phyloP scores from a whole-genome alignment of 2,888 invertebrate genomes.

The Dermolepida albohirtum region DNA sequence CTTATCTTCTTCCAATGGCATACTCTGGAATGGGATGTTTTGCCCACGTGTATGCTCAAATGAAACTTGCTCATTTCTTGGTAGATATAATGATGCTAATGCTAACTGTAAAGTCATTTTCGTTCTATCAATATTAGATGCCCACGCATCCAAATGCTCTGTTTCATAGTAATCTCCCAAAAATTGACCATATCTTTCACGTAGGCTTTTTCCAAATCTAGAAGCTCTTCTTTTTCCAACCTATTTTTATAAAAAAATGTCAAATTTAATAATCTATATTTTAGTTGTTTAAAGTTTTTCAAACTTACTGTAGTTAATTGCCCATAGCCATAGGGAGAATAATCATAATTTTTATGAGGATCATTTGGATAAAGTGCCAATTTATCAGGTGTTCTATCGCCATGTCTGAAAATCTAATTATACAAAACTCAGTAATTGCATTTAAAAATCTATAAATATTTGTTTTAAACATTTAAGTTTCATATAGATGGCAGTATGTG shows the following conservation, averaged over 20 bases:
- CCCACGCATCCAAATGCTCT: constrained; percentile 18
- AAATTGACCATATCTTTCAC: constrained; percentile 22
- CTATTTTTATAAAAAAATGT: background rate
- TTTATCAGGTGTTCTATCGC: constrained; percentile 36
- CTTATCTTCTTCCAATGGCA: constrained; percentile 18
- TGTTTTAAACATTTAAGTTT: no score
- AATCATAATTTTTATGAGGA: constrained; percentile 19
- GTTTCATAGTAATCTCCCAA: constrained; percentile 20
- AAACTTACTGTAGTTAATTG: constrained; percentile 36
- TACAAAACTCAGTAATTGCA: no score
- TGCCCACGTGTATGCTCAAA: constrained; percentile 32
- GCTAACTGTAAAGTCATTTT: constrained; percentile 38
- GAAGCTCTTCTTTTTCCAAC: constrained; percentile 27
- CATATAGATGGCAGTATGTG: no score
- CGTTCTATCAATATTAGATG: constrained; percentile 32
- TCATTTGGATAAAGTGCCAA: constrained; percentile 32
- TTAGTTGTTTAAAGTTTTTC: background rate
- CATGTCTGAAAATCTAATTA: constrained; percentile 39
- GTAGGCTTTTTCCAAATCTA: constrained; percentile 27
- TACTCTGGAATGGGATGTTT: constrained; percentile 30
- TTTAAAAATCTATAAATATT: no score
- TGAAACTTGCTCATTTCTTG: constrained; percentile 22
- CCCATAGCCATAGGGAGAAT: constrained; percentile 34
- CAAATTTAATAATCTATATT: no score
- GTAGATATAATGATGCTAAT: constrained; percentile 34